Evolutionary conservation across 2,888 invertebrate species (phyloP).

Genomic region (Pheosia tremula): DNA sequence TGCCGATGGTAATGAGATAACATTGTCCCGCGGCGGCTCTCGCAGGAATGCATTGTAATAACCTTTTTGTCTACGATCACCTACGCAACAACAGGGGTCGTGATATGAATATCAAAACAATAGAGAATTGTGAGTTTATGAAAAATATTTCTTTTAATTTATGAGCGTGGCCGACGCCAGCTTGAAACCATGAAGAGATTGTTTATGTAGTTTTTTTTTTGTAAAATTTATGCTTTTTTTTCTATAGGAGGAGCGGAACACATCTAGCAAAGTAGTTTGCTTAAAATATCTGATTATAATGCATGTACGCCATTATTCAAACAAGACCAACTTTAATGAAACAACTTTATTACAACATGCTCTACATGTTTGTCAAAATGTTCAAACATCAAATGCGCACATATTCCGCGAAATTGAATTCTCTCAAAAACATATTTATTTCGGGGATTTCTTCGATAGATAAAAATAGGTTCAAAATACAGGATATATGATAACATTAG

Average conservation of each 20-base stretch:
- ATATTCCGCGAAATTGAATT: no score
- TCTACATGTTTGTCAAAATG: no score
- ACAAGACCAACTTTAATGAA: no score
- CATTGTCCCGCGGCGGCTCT: conserved; percentile 53
- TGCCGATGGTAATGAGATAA: conserved; percentile 74
- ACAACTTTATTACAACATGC: no score
- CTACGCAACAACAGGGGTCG: conserved; percentile 15
- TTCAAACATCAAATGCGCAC: no score
- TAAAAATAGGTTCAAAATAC: no score
- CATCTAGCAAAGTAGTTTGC: no score
- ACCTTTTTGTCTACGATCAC: conserved; percentile 36
- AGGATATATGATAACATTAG: no score
- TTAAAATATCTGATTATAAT: no score
- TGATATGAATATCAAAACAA: conserved; percentile 36
- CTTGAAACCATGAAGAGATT: not conserved
- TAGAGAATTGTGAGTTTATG: conserved; percentile 19
- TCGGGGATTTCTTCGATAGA: no score
- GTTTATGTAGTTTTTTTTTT: not conserved
- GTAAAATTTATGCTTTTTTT: not conserved
- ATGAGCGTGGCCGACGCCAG: not conserved
- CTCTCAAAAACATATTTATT: no score
- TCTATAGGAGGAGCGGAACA: not conserved
- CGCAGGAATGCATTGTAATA: conserved; percentile 25
- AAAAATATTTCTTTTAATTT: conserved; percentile 9
- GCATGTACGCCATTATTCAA: no score